A percentile compares a stretch with the other conserved stretches of the same genome.
Evolutionary conservation across 2,797 vertebrate species (phyloP).

Genomic region (Trichosurus vulpecula): DNA sequence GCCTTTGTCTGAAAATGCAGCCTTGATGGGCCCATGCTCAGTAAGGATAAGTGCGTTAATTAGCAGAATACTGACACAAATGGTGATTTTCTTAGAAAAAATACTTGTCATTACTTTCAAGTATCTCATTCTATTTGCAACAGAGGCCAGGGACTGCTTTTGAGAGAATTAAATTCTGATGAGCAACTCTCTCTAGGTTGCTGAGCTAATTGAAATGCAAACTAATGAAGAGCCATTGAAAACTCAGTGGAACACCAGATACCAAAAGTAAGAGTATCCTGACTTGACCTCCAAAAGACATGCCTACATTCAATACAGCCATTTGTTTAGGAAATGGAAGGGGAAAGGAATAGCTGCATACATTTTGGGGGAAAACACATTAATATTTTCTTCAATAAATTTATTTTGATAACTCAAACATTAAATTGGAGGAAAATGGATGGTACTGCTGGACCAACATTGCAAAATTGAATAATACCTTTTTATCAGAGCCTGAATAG

Average conservation of each 20-base stretch:
- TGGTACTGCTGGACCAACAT: neutral
- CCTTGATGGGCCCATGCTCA: neutral
- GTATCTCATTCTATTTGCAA: constrained; percentile 47
- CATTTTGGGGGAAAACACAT: neutral
- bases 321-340: neutral
- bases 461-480: neutral
- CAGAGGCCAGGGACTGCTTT: constrained; percentile 42
- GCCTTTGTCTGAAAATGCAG: constrained; percentile 24
- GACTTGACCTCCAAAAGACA: neutral
- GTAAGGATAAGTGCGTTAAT: constrained; percentile 21
- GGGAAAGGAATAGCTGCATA: neutral
- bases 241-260: neutral
- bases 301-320: neutral
- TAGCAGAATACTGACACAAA: constrained; percentile 17
- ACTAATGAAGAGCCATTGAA: constrained; percentile 38
- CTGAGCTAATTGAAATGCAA: constrained; percentile 58
- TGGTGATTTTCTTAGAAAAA: constrained; percentile 41
- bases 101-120: constrained; percentile 55
- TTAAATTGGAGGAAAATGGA: neutral
- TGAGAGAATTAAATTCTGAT: constrained; percentile 68
- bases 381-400: neutral
- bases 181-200: constrained; percentile 31
- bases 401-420: neutral
- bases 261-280: neutral
- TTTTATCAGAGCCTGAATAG: neutral